Evolutionary conservation across 2,888 invertebrate genomes (phyloP).

Genomic region (Iselma pallidipennis): DNA sequence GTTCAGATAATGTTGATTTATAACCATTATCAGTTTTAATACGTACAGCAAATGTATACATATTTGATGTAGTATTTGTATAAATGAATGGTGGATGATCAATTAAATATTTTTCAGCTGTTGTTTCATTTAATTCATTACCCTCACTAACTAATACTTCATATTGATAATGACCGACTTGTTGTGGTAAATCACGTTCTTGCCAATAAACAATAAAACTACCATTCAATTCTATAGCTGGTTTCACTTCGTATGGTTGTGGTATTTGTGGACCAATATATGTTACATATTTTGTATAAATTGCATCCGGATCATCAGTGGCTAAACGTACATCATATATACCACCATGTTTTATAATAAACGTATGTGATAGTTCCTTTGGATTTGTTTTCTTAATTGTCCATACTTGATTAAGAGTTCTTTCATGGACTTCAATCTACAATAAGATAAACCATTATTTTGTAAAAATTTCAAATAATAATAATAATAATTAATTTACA

Average conservation of each 20-base stretch:
- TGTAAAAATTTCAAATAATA: conserved; percentile 17
- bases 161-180: conserved; percentile 58
- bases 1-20: conserved; percentile 66
- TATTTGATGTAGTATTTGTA: conserved; percentile 57
- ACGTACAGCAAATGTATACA: conserved; percentile 69
- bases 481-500: conserved; percentile 22
- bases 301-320: conserved; percentile 56
- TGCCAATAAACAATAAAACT: conserved; percentile 71
- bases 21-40: conserved; percentile 65
- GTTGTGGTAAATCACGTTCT: conserved; percentile 53
- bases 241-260: conserved; percentile 67
- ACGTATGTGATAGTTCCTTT: conserved; percentile 48
- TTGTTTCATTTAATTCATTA: conserved; percentile 57
- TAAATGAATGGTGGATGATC: conserved; percentile 63
- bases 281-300: conserved; percentile 57
- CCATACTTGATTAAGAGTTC: conserved; percentile 53
- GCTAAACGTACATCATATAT: conserved; percentile 60
- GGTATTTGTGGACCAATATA: conserved; percentile 63
- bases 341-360: conserved; percentile 59
- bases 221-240: conserved; percentile 63
- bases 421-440: conserved; percentile 60
- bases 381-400: conserved; percentile 33
- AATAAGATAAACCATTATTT: too few species aligned
- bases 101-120: conserved; percentile 56
- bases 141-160: conserved; percentile 69